These are phyloP conservation scores for Neodiprion fabricii DNA, from an alignment of 1,140 invertebrate species.

Conservation along the genomic window DNA sequence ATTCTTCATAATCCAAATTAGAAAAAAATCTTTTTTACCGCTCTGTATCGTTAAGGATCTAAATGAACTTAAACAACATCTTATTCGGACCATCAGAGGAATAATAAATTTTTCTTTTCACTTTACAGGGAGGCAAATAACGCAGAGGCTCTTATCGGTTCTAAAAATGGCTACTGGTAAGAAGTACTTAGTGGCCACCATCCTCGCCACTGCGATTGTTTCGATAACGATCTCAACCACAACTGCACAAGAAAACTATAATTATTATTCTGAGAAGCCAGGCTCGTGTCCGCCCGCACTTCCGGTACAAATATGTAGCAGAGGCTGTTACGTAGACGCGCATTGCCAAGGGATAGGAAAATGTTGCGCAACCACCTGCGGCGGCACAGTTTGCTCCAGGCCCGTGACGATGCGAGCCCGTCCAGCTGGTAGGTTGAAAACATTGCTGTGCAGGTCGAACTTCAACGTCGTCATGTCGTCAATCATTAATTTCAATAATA, in stretches of 20 bases:
- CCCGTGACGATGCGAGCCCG: slow-evolving; percentile 54
- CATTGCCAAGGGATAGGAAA: slow-evolving; percentile 50
- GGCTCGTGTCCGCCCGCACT: slow-evolving; percentile 53
- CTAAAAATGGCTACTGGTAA: neutral
- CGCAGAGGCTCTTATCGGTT: too few species aligned
- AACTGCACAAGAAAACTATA: slow-evolving; percentile 13
- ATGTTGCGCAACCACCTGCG: slow-evolving; percentile 65
- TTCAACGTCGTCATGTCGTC: neutral
- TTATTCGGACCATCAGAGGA: too few species aligned
- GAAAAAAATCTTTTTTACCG: too few species aligned
- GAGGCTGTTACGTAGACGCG: slow-evolving; percentile 44
- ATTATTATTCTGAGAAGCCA: slow-evolving; percentile 36
- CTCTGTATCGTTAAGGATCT: too few species aligned
- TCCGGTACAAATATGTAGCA: slow-evolving; percentile 46
- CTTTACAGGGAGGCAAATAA: too few species aligned
- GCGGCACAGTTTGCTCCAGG: slow-evolving; percentile 62
- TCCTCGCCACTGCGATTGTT: slow-evolving; percentile 5
- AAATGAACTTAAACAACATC: too few species aligned
- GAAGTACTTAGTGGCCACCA: neutral
- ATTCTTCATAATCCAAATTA: too few species aligned
- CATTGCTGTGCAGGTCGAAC: neutral
- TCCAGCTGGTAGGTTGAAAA: slow-evolving; percentile 27
- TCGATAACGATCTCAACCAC: slow-evolving; percentile 6
- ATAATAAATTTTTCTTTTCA: too few species aligned
- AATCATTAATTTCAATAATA: slow-evolving; percentile 15